Evolutionary conservation across 2,888 invertebrate species (phyloP), one percentile per base, ranked within the genome.

Genomic region (Galerucella calmariensis): DNA sequence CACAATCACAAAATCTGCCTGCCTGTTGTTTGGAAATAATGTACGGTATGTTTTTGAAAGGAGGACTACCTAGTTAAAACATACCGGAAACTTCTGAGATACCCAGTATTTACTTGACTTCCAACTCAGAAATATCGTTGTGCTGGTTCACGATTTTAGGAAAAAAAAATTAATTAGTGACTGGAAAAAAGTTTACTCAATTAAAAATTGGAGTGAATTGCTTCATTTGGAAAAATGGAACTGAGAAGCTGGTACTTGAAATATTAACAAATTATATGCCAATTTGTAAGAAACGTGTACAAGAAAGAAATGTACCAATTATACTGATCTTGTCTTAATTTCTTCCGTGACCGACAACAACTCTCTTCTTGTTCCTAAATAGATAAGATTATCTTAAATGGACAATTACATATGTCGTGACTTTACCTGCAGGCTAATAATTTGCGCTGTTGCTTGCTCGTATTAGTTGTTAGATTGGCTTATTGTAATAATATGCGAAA

Each of bases 361-460:
- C 69, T 61, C 46, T 35, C 24, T 74, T 67, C 77, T 78, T 77
- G 77, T 78, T 76, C 74, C 74, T 71, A 73, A 65, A 69, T 35
- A 78, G 72, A 77, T 74, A 75, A 76, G 75, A 77, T 85, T 85
- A 86, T 86, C 85, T 83, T 81, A 84, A 85, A 83, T 85, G 84
- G 85, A 84, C 85, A 86, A 85, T 86, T 86, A 84, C 84, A 85
- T 82, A 81, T 83, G 84, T 85, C 84, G 83, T 84, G 84, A 85
- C 84, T 84, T 83, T 84, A 77, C 75, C 70, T 71, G 24, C 63
- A 72, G 77, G 62, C 72, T 48, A 75, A 78, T 72, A 77, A 76
- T 77, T 76, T 75, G 71, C 74, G 74, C 35, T 41, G 35, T 41
- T 59, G 70, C 67, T 75, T 69, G 70, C 66, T 72, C 59, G 74